phyloP scores from a whole-genome alignment of 2,797 vertebrate genomes.

The Urosaurus nigricauda region DNA sequence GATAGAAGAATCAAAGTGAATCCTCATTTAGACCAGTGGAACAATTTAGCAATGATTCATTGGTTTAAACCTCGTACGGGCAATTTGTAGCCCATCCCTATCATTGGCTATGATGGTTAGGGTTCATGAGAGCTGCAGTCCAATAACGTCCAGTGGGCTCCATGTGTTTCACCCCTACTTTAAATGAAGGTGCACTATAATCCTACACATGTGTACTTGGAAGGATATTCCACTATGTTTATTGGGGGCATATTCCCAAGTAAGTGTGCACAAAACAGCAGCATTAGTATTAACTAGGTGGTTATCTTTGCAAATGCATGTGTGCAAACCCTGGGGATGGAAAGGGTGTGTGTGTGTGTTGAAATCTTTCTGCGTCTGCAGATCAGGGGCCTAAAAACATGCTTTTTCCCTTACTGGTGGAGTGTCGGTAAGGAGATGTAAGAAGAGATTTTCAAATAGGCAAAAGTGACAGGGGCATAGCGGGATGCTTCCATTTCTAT shows the following conservation, averaged over 20 bases:
- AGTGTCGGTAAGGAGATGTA: not conserved
- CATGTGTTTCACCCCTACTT: not conserved
- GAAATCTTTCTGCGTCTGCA: not conserved
- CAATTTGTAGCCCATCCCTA: no score
- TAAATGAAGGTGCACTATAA: not conserved
- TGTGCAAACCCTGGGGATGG: constrained; percentile 5
- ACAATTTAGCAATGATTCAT: not conserved
- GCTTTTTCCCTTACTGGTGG: not conserved
- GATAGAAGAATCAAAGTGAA: not conserved
- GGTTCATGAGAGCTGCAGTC: no score
- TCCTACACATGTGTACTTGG: not conserved
- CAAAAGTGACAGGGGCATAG: no score
- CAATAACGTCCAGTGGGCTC: no score
- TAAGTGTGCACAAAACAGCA: not conserved
- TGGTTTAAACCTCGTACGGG: not conserved
- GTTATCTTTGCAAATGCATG: not conserved
- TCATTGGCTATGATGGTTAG: no score
- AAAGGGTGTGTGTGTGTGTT: not conserved
- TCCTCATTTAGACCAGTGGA: not conserved
- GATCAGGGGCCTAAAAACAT: not conserved
- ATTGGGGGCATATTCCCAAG: constrained; percentile 4
- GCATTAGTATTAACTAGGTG: not conserved
- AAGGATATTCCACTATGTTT: not conserved
- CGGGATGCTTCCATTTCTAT: no score
- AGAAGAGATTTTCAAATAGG: no score